Conservation (phyloP, 2,888 invertebrate genomes). For the Lydus trimaculatus region DNA sequence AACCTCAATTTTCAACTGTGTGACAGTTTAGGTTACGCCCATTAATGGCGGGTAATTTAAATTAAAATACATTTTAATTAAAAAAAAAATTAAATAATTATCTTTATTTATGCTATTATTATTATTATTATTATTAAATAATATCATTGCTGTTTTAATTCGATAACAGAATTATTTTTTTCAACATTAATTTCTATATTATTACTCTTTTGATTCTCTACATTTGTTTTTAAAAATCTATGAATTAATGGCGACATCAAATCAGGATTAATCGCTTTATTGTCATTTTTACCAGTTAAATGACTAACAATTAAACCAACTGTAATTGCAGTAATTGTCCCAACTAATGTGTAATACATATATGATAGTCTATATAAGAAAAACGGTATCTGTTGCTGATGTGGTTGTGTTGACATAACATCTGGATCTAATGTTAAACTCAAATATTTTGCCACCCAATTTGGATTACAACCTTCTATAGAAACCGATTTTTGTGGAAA, state of each 20-base stretch:
- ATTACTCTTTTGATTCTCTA: background rate
- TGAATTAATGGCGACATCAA: conserved; percentile 71
- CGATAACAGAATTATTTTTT: background rate
- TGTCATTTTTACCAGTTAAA: conserved; percentile 70
- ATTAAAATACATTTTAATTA: background rate
- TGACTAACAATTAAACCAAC: conserved; percentile 75
- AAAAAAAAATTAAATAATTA: background rate
- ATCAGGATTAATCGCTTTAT: conserved; percentile 67
- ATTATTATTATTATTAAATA: background rate
- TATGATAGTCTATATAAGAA: conserved; percentile 76
- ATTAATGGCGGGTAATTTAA: conserved; percentile 4
- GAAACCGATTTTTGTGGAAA: conserved; percentile 70
- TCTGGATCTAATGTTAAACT: conserved; percentile 44
- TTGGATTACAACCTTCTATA: conserved; percentile 64
- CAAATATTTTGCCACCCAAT: conserved; percentile 54
- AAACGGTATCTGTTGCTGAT: conserved; percentile 64
- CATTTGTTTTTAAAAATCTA: conserved; percentile 60
- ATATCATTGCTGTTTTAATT: background rate
- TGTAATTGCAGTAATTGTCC: conserved; percentile 69
- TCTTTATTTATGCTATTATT: background rate
- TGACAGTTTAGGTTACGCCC: conserved; percentile 2
- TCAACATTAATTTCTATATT: background rate
- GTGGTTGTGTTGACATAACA: conserved; percentile 26
- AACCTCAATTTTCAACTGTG: background rate
- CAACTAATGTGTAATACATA: conserved; percentile 79